Conservation (phyloP, 2,797 vertebrate genomes). For the Microcaecilia unicolor region DNA sequence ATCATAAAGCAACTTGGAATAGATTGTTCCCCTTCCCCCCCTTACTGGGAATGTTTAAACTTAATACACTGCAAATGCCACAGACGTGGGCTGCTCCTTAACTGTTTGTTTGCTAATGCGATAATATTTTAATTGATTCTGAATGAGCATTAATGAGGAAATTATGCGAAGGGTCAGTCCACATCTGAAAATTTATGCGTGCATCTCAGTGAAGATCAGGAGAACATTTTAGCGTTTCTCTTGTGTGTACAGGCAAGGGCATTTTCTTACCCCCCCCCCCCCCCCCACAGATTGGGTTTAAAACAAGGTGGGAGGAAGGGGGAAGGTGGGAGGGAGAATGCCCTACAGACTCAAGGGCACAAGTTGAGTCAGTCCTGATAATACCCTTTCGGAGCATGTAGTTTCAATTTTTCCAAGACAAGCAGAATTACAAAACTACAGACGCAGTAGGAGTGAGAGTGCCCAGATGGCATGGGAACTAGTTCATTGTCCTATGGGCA, state of each 20-base stretch:
- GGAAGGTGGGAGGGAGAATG: background rate
- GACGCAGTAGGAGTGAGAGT: too few relatives aligned
- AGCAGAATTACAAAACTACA: too few relatives aligned
- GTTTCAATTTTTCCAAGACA: too few relatives aligned
- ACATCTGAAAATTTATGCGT: rapidly evolving
- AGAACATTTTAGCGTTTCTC: too few relatives aligned
- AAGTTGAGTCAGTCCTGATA: too few relatives aligned
- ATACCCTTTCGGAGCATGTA: too few relatives aligned
- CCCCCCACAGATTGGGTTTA: too few relatives aligned
- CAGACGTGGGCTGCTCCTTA: background rate
- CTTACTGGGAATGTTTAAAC: conserved; percentile 45
- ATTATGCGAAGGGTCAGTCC: too few relatives aligned
- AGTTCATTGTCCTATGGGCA: too few relatives aligned
- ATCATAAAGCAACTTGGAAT: conserved; percentile 27
- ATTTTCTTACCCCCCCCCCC: too few relatives aligned
- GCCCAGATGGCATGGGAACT: too few relatives aligned
- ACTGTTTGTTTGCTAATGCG: background rate
- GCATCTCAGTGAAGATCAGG: rapidly evolving
- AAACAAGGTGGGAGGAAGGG: background rate
- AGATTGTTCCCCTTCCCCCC: conserved; percentile 43
- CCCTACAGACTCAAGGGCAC: background rate
- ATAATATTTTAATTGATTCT: background rate
- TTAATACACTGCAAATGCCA: conserved; percentile 34
- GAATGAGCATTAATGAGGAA: rapidly evolving
- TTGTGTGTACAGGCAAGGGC: rapidly evolving